Evolutionary conservation across 2,888 invertebrate species (phyloP), one percentile per base, ranked within the genome.

Genomic region (Perdita meconis): DNA sequence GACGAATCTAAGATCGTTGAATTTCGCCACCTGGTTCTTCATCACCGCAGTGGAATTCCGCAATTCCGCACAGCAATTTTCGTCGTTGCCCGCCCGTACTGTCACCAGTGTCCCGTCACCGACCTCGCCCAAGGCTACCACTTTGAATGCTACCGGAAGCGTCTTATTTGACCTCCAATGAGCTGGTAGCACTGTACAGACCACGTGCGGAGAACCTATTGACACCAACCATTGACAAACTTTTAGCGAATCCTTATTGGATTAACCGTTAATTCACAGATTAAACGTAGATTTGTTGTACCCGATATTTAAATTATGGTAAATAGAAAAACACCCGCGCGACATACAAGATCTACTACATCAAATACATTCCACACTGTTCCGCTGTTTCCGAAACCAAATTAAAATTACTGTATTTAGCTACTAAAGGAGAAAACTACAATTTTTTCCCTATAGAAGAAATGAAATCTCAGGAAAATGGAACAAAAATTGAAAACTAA

Each of bases 81-180:
- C 98, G 91, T 99, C 99, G 93, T 99, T 99, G 26, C 99, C 99
- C 26, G 98, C 99, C 66, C 96, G 94, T 65, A 99, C 96, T 19
- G 97, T 97, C 83, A 99, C 98, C 92, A 97, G 94, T 19, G 99
- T 99, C 42, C 98, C 98, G 92, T 99, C 98, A 85, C 96, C 95
- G 57, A 98, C 96, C 88, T 98, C 98, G 12, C 98, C 98, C 63
- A 98, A 94, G 0, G 98, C 97, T 66, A 98, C 96, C 88, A 98
- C 98, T 93, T 98, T 98, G 94, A 99, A 99, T 64, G 98, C 98
- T 81, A 97, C 96, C 79, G 99, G 99, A 65, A 99, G 94, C 12
- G 98, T 98, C 93, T 99, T 99, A 93, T 99, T 99, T 38, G 96
- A 98, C 80, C 99, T 94, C 99, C 99, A 99, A 92, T 99, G 99